A percentile compares a stretch with the other conserved stretches of the same genome.
Conservation (phyloP, 1,140 invertebrate genomes). For the Batillaria attramentaria region DNA sequence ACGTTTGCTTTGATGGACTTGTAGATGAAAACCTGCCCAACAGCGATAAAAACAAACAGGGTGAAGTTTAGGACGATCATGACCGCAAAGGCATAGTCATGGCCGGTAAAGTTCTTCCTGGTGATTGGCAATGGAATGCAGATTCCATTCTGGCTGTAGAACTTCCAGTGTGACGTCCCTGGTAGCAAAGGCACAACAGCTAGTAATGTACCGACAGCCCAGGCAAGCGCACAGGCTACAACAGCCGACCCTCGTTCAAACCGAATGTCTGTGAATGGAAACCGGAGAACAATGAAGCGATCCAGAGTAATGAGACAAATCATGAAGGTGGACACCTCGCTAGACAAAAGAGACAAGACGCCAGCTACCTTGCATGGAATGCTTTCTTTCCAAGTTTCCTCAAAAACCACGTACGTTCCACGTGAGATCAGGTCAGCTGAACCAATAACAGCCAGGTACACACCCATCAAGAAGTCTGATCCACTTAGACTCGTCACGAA, state of each 20-base stretch:
- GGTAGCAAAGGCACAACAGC: constrained; percentile 37
- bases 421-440: constrained; percentile 48
- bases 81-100: constrained; percentile 44
- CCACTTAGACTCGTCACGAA: constrained; percentile 53
- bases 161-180: constrained; percentile 25
- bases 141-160: constrained; percentile 47
- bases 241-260: constrained; percentile 31
- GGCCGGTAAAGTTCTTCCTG: constrained; percentile 22
- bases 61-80: constrained; percentile 46
- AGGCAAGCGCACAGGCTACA: constrained; percentile 15
- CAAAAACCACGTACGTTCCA: constrained; percentile 51
- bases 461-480: constrained; percentile 62
- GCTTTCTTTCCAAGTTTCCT: constrained; percentile 48
- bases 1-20: constrained; percentile 23
- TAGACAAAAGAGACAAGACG: constrained; percentile 52
- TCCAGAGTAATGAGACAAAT: constrained; percentile 52
- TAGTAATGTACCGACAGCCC: constrained; percentile 30
- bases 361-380: constrained; percentile 52
- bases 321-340: constrained; percentile 56
- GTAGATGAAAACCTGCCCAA: constrained; percentile 45
- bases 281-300: constrained; percentile 35
- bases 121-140: constrained; percentile 48
- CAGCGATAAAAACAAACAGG: constrained; percentile 40
- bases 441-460: constrained; percentile 60
- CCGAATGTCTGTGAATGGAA: constrained; percentile 25